phyloP scores from a whole-genome alignment of 2,113 vertebrate genomes.

The Corythornis cristatus region DNA sequence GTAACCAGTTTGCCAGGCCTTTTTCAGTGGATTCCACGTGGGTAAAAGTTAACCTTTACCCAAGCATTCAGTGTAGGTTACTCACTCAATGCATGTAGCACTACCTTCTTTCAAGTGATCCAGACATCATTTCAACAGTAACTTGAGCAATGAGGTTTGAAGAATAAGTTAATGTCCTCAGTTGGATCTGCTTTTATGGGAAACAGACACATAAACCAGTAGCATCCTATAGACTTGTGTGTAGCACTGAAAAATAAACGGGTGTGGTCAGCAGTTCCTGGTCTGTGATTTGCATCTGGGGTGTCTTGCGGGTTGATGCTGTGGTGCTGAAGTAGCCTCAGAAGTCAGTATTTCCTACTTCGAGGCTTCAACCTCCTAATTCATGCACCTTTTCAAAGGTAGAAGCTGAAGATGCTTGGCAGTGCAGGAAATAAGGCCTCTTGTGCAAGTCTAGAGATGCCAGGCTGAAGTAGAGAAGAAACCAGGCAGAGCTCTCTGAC shows the following conservation, averaged over 20 bases:
- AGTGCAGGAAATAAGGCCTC: neutral
- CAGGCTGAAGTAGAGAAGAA: neutral
- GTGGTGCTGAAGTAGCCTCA: neutral
- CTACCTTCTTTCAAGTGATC: neutral
- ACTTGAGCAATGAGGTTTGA: neutral
- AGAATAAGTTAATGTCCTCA: neutral
- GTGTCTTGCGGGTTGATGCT: neutral
- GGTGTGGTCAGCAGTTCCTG: neutral
- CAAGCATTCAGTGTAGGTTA: neutral
- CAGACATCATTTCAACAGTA: neutral
- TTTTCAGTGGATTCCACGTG: neutral
- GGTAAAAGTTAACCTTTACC: neutral
- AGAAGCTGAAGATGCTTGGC: neutral
- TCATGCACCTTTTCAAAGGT: neutral
- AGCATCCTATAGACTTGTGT: neutral
- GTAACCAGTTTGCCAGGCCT: neutral
- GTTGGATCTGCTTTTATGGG: neutral
- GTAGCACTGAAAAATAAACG: neutral
- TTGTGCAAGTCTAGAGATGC: neutral
- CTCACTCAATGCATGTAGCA: neutral
- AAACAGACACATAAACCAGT: neutral
- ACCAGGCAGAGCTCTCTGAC: neutral
- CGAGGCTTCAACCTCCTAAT: neutral
- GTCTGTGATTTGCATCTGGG: neutral
- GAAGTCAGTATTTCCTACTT: neutral